Evolutionary conservation across 92 coral and sea anemone genomes (phyloP).

Genomic region (Parazoanthus atlanticus): DNA sequence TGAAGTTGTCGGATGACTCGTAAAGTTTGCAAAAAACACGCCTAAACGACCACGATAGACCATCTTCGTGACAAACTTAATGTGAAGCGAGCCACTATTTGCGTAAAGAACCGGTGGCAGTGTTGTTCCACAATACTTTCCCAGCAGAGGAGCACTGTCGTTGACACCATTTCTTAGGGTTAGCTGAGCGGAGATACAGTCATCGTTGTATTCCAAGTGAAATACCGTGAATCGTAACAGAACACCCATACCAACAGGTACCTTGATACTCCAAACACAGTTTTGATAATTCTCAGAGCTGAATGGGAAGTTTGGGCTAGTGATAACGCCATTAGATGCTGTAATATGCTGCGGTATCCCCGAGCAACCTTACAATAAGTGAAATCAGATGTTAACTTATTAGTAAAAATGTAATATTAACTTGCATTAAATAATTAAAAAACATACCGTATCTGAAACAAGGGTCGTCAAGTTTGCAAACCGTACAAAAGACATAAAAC

Average conservation of each 20-base stretch:
- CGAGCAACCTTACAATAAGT: neutral
- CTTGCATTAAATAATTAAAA: neutral
- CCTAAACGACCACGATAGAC: conserved; percentile 8
- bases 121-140: conserved; percentile 19
- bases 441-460: too few species aligned
- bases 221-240: neutral
- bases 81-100: neutral
- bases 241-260: neutral
- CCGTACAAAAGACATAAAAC: too few species aligned
- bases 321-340: neutral
- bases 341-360: neutral
- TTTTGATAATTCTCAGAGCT: neutral
- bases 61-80: conserved; percentile 6
- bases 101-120: neutral
- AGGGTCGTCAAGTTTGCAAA: too few species aligned
- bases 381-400: neutral
- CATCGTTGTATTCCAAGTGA: conserved; percentile 25
- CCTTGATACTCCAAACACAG: conserved; percentile 19
- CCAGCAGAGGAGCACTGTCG: conserved; percentile 7
- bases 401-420: too few species aligned
- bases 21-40: conserved; percentile 16
- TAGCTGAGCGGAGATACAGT: conserved; percentile 9
- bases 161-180: conserved; percentile 12
- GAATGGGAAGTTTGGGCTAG: conserved; percentile 21
- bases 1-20: neutral